Percentiles rank a stretch among this genome's conserved stretches.
Evolutionary conservation across 2,113 vertebrate species (phyloP).

Genomic region (Gambusia holbrooki): DNA sequence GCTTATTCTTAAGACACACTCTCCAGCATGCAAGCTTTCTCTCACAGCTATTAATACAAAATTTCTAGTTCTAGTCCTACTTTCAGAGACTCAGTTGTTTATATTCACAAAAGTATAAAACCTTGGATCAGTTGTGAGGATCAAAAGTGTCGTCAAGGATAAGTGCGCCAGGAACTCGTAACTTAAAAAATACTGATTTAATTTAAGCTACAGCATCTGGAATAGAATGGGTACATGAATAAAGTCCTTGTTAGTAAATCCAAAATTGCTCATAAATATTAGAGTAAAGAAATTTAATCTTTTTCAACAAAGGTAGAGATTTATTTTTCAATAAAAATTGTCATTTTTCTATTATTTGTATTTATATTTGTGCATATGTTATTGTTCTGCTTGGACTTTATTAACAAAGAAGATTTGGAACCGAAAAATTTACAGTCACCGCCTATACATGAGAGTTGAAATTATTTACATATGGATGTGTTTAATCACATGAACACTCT

Average conservation of each 20-base stretch:
- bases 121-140: neutral
- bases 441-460: neutral
- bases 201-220: neutral
- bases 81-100: neutral
- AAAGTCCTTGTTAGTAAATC: neutral
- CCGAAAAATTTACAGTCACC: neutral
- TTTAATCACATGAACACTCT: neutral
- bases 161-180: neutral
- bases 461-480: neutral
- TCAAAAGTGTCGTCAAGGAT: neutral
- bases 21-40: neutral
- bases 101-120: neutral
- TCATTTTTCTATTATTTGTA: neutral
- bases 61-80: neutral
- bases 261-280: neutral
- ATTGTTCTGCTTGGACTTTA: neutral
- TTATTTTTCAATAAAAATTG: neutral
- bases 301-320: neutral
- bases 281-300: neutral
- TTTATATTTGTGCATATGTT: neutral
- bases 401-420: neutral
- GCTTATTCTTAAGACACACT: neutral
- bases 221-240: neutral
- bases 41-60: neutral
- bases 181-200: neutral